A percentile compares a stretch with the other conserved stretches of the same genome.
Evolutionary conservation across 2,888 invertebrate genomes (phyloP).

Genomic region (Miltochrista miniata): DNA sequence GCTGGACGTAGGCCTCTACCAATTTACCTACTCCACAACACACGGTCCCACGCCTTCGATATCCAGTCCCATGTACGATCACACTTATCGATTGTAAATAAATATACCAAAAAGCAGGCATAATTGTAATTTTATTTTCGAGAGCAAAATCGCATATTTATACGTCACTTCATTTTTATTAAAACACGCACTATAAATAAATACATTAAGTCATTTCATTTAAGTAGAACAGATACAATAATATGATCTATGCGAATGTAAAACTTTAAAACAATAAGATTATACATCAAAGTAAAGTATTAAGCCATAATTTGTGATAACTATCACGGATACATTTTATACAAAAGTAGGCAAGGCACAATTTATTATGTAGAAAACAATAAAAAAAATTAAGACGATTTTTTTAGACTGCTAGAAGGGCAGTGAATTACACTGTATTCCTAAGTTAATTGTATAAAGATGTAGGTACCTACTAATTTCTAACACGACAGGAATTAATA

Average conservation of each 20-base stretch:
- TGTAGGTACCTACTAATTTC: no score
- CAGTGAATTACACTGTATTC: no score
- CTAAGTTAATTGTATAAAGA: no score
- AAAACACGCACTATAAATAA: slow-evolving; percentile 37
- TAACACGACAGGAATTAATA: no score
- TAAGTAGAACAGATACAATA: slow-evolving; percentile 11
- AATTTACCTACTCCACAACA: no score
- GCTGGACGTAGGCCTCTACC: no score
- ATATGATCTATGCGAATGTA: slow-evolving; percentile 18
- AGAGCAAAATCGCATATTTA: slow-evolving; percentile 63
- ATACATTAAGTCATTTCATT: slow-evolving; percentile 11
- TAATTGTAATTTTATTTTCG: slow-evolving; percentile 50
- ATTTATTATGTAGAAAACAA: neutral
- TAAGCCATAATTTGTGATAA: slow-evolving; percentile 4
- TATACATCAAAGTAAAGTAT: slow-evolving; percentile 25
- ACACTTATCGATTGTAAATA: slow-evolving; percentile 30
- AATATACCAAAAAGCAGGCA: slow-evolving; percentile 29
- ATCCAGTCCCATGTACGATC: slow-evolving; percentile 12
- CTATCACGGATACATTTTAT: neutral
- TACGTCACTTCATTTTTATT: slow-evolving; percentile 80
- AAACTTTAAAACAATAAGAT: slow-evolving; percentile 7
- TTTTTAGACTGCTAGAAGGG: no score
- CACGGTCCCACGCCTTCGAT: no score
- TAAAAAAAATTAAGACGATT: no score
- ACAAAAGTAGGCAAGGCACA: neutral